Base-by-base conservation (phyloP, 2,888 invertebrate species). In the Eristalis intricaria region DNA sequence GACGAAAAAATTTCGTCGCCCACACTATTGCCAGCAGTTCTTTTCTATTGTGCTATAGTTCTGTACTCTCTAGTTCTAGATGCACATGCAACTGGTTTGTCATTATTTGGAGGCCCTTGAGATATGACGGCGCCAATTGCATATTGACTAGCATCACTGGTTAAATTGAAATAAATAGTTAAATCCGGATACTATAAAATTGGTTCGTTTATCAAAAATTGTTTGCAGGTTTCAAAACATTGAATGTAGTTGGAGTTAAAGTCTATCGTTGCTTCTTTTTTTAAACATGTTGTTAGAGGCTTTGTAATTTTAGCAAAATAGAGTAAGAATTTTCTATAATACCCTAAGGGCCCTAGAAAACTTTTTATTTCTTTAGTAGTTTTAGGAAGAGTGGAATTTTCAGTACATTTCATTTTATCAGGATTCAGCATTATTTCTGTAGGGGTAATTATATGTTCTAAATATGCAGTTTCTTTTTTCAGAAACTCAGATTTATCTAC, bases 21-120 rank as follows among this genome's bases (percentile, higher is more conserved):
- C 26, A 4, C 26, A 26, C 26, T 26, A 26, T 26, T 26, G 26
- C 26, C 26, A 26, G 4, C 26, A 26, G 26, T 26, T 26, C 26
- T 26, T 26, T 26, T 26, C 26, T 26, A 26, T 26, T 3, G 26
- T 26, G 26, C 26, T 26, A 26, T 32, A 92, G 66, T 85, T 92
- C 91, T 64, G 91, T 92, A 79, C 15, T 81, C 89, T 65, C 89
- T 68, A 2, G 89, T 90, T 86, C 91, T 75, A 22, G 90, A 90
- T 1, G 90, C 87, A 76, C 89, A 91, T 29, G 89, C 89, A n/a
- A n/a, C n/a, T n/a, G n/a, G n/a, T n/a, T n/a, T n/a, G n/a, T n/a
- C n/a, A n/a, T n/a, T n/a, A n/a, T 10, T 40, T 15, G 40, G 43
- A 15, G 43, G n/a, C n/a, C 43, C 43, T 88, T 91, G 89, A 88